phyloP scores from a whole-genome alignment of 64 coral and sea anemone genomes.

The Stichodactyla helianthus region DNA sequence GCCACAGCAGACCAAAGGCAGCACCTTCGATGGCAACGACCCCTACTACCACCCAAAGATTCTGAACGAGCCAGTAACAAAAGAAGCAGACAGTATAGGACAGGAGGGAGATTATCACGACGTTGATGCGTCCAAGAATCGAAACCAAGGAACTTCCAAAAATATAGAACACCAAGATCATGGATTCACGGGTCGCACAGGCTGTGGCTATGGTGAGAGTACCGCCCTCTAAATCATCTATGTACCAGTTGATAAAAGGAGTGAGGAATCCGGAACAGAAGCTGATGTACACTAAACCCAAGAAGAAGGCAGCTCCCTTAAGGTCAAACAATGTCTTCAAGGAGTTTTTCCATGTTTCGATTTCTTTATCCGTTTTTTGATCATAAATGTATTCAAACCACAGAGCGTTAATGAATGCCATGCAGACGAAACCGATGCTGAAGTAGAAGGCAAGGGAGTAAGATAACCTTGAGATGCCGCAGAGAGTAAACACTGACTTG shows the following conservation, averaged over 20 bases:
- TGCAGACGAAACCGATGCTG: conserved; percentile 55
- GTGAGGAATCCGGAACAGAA: conserved; percentile 71
- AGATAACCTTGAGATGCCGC: neutral
- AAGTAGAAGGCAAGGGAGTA: conserved; percentile 59
- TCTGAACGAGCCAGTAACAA: conserved; percentile 50
- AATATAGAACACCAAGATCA: conserved; percentile 49
- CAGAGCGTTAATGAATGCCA: conserved; percentile 37
- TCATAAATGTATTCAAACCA: conserved; percentile 58
- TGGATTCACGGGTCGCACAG: conserved; percentile 49
- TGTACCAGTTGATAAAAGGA: conserved; percentile 87
- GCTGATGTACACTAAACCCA: conserved; percentile 49
- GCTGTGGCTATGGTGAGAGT: conserved; percentile 66
- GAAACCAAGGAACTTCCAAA: conserved; percentile 37
- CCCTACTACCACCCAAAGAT: conserved; percentile 55
- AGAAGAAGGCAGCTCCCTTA: conserved; percentile 43
- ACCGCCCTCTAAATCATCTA: conserved; percentile 72
- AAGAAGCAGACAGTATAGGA: conserved; percentile 56
- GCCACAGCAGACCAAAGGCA: conserved; percentile 69
- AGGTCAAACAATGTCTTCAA: conserved; percentile 30
- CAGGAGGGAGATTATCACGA: conserved; percentile 44
- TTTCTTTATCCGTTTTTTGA: neutral
- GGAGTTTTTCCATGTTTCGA: conserved; percentile 5
- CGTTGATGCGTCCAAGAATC: conserved; percentile 33
- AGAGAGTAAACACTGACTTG: conserved; percentile 35
- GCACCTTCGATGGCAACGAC: conserved; percentile 65